Base-by-base conservation (phyloP, 2,888 invertebrate species). In the Allacma fusca region DNA sequence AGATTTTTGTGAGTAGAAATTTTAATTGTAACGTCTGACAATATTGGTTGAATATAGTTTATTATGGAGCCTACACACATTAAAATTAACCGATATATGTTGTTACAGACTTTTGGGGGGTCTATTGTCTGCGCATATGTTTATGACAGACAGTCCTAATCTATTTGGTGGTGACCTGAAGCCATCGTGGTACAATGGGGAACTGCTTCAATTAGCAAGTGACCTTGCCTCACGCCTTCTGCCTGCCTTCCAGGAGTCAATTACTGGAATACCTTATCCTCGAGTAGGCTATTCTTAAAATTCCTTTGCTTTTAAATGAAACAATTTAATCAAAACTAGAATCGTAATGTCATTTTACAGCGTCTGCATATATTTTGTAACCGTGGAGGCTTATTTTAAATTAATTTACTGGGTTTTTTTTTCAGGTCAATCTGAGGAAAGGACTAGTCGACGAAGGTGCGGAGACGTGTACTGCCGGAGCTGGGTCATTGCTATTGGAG, bases 381-480 rank as follows among this genome's bases (percentile, higher is more conserved):
- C 40, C 40, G 13, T 40, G 40, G 40, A 13, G 13, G 40, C 40
- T 9, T 40, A 40, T n/a, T n/a, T n/a, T n/a, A n/a, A n/a, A n/a
- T n/a, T n/a, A n/a, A 40, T 9, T 40, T 9, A 13, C 40, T 9
- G 5, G 40, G 7, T 9, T 40, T 5, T 40, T 40, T 69, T 50
- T 26, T 62, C 78, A 90, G 87, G 89, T 91, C 1, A 90, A 91
- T 84, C 85, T 91, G 67, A 85, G 87, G 44, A 85, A 87, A 80
- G 88, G 88, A 0, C 88, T 90, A 1, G 89, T 89, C 0, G 83
- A 85, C 1, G 86, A 88, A 79, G 86, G 87, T 1, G 89, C 89
- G 75, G 89, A 90, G 81, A 91, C 91, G 0, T 91, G 91, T 84
- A 90, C 90, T 13, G 89, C 91, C 24, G 91, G 91, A 59, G 91